Evolutionary conservation across 2,888 invertebrate genomes (phyloP), one percentile per base, ranked within the genome.

Genomic region (Phrixothrix hirtus): DNA sequence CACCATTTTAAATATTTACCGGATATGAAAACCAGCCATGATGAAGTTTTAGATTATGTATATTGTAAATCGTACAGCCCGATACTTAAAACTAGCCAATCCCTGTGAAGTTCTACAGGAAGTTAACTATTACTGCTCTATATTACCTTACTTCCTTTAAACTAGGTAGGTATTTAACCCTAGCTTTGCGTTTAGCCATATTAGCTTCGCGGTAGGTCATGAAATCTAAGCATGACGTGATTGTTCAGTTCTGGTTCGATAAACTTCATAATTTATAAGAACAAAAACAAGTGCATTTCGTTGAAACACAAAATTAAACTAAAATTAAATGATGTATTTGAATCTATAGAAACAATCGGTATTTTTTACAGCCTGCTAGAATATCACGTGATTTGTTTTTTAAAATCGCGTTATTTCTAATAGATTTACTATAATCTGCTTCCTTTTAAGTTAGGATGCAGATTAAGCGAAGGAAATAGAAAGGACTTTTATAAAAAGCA

Each of bases 21-120:
- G 67, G 67, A 67, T 63, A 61, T 62, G 61, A 63, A 51, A 47
- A 63, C 63, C 64, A 66, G 65, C 66, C 67, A 67, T 66, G 56
- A 64, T 66, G 60, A 62, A 61, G 62, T 62, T 57, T 53, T 57
- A 64, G 64, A 64, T 65, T 38, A 60, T 62, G 56, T 54, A 64
- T 64, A 65, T 65, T 62, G 61, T 39, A 57, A 50, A 55, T 54
- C 41, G 57, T 60, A 60, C 63, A 48, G 62, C 61, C 50, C 62
- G 61, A 55, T 37, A 57, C 58, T 57, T 51, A 27, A 42, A 59
- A 59, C 26, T 50, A 61, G 57, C 65, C 65, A 66, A 66, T 66
- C 58, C 53, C 37, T 46, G 49, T 57, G 58, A 48, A 54, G 58
- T 57, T 55, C 45, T 53, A 47, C 42, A 57, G 65, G 65, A 66